Conservation (phyloP, 2,888 invertebrate species). For the Hirtodrosophila alboralis region DNA sequence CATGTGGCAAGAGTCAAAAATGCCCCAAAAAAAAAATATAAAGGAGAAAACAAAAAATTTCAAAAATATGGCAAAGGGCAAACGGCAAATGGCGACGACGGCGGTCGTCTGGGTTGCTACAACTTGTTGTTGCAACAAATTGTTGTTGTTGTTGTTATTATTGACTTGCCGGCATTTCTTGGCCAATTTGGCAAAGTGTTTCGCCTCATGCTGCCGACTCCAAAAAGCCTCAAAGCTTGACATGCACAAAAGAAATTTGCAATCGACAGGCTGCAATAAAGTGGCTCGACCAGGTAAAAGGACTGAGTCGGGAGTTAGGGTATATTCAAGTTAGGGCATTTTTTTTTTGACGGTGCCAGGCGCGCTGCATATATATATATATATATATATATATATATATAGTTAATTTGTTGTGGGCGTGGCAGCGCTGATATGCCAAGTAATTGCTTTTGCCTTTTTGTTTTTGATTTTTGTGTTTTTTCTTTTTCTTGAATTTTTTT, state of each 20-base stretch:
- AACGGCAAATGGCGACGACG: slow-evolving; percentile 35
- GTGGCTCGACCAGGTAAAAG: slow-evolving; percentile 19
- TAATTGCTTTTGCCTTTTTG: slow-evolving; percentile 75
- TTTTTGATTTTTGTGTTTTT: slow-evolving; percentile 17
- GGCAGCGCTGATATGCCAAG: slow-evolving; percentile 64
- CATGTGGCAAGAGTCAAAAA: background rate
- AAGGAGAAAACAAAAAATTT: slow-evolving; percentile 7
- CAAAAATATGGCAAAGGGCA: slow-evolving; percentile 15
- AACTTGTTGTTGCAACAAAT: background rate
- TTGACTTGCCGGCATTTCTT: slow-evolving; percentile 66
- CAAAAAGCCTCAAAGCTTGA: slow-evolving; percentile 16
- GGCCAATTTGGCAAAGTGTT: slow-evolving; percentile 78
- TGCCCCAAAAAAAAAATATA: background rate
- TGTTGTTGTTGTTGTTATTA: slow-evolving; percentile 40
- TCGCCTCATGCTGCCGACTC: slow-evolving; percentile 43
- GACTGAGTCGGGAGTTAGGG: background rate
- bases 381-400: no score
- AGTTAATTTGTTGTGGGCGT: slow-evolving; percentile 74
- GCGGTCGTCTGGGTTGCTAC: slow-evolving; percentile 41
- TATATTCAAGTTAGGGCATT: no score
- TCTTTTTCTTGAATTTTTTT: slow-evolving; percentile 13
- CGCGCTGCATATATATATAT: slow-evolving; percentile 53
- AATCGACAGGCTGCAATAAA: slow-evolving; percentile 75
- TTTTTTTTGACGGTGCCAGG: slow-evolving; percentile 56
- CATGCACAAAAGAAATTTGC: slow-evolving; percentile 52